Evolutionary conservation across 2,113 vertebrate genomes (phyloP).

Genomic region (Phrynosoma platyrhinos): DNA sequence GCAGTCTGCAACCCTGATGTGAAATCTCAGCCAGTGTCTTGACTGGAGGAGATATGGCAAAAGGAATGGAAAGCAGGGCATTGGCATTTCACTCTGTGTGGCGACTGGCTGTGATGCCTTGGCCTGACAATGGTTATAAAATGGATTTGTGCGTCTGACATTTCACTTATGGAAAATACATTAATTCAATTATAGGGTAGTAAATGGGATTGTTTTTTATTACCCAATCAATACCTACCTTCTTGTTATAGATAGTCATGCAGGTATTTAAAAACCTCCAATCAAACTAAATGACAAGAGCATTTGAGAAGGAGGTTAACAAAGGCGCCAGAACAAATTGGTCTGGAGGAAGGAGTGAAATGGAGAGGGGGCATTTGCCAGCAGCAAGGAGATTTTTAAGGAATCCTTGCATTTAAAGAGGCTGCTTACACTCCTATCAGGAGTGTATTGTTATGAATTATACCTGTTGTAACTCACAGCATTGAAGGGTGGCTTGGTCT

Average conservation of each 20-base stretch:
- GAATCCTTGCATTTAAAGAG: too few species aligned
- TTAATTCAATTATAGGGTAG: neutral
- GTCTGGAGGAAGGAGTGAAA: too few species aligned
- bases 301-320: neutral
- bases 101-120: neutral
- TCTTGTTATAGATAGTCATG: neutral
- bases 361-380: too few species aligned
- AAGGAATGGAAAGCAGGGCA: neutral
- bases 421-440: too few species aligned
- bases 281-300: neutral
- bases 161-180: constrained; percentile 1
- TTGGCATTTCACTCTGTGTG: neutral
- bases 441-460: too few species aligned
- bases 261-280: neutral
- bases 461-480: too few species aligned
- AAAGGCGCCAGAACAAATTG: neutral
- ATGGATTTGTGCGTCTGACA: constrained; percentile 3
- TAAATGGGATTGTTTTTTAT: constrained; percentile 1
- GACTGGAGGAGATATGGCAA: neutral
- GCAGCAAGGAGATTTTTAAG: too few species aligned
- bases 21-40: neutral
- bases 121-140: neutral
- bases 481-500: too few species aligned
- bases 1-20: too few species aligned
- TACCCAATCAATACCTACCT: neutral